A percentile compares a stretch with the other conserved stretches of the same genome.
These are phyloP conservation scores for Prinia subflava DNA, from an alignment of 2,113 vertebrate species.

Conservation along the genomic window DNA sequence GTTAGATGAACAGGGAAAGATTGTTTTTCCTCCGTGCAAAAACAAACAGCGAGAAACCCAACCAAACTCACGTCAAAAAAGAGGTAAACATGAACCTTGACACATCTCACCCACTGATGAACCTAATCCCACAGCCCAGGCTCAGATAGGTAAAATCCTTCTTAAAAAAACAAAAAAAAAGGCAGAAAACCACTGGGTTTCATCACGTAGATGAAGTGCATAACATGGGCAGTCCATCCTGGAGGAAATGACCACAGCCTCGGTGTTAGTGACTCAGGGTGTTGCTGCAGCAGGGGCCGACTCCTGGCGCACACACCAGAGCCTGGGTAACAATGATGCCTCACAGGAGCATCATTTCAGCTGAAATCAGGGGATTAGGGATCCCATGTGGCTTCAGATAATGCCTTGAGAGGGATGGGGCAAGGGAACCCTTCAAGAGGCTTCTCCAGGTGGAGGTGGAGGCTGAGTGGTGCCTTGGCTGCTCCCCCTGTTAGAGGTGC, in stretches of 20 bases:
- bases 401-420: rapidly evolving
- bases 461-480: not conserved
- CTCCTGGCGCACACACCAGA: rapidly evolving
- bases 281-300: not conserved
- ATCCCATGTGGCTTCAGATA: not conserved
- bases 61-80: not conserved
- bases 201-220: not conserved
- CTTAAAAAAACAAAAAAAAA: not conserved
- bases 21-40: not conserved
- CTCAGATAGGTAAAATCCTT: not conserved
- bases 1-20: not conserved
- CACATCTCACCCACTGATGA: not conserved
- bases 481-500: not conserved
- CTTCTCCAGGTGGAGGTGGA: not conserved
- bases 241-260: not conserved
- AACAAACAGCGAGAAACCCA: not conserved
- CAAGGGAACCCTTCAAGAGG: not conserved
- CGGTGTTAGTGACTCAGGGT: not conserved
- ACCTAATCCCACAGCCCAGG: not conserved
- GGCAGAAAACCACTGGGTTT: not conserved
- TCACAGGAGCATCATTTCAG: not conserved
- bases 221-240: not conserved
- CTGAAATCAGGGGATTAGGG: not conserved
- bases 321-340: not conserved
- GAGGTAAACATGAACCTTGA: not conserved